Evolutionary conservation across 2,113 vertebrate genomes (phyloP), one percentile per base, ranked within the genome.

Genomic region (Falcunculus frontatus): DNA sequence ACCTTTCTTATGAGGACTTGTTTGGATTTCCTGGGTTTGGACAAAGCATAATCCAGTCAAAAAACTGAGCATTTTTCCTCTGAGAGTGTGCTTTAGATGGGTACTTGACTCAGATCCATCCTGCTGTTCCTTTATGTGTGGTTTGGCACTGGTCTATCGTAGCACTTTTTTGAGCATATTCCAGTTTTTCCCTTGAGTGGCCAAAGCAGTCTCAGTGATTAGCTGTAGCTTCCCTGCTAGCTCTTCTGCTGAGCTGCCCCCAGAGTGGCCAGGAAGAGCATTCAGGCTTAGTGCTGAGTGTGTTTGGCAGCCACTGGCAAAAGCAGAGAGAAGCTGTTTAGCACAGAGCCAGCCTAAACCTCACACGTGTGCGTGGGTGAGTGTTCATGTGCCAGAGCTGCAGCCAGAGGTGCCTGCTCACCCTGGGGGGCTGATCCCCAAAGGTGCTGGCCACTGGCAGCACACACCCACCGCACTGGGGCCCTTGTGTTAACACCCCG

Each of bases 71-170:
- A 15, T 90, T 87, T 90, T 84, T 92, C 46, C 41, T 87, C 83
- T 33, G 32, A 63, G 47, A 60, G 44, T 25, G 52, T 68, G n/a
- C 90, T 96, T 84, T 86, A 93, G 90, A 87, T 39, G 49, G 68
- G 76, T 80, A 75, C 73, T 95, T 92, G 88, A 92, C 90, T 96
- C 41, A 3, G 13, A 39, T 84, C 69, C 4, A 25, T 92, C 96
- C 93, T 76, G 79, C 94, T 95, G 90, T 93, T 97, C 83, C 83
- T 96, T 97, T 96, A 32, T 93, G 60, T 84, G 90, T 2, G 1
- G 29, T 60, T 96, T 96, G 96, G 96, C 96, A 95, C 90, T 80
- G 87, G 75, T 84, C 85, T 96, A 3, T 59, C 75, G 90, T 65
- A 85, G 72, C 72, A 59, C 84, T 91, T 93, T 83, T 81, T 27